Conservation (phyloP, 2,888 invertebrate species). For the Drosophila meridionalis region DNA sequence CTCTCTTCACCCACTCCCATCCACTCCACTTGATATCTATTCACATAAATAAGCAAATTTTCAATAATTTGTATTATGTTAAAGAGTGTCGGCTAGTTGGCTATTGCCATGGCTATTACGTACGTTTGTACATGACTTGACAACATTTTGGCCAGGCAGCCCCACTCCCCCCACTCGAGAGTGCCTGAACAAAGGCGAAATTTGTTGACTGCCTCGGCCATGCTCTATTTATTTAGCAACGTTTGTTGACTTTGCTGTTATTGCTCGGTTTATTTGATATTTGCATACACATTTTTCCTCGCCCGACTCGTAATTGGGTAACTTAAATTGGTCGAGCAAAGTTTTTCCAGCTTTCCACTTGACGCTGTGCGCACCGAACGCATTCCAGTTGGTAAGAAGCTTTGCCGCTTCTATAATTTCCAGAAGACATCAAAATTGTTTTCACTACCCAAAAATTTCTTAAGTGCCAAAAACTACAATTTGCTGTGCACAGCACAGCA, state of each 20-base stretch:
- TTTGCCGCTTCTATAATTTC: constrained; percentile 1
- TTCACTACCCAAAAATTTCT: neutral
- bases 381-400: constrained; percentile 4
- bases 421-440: constrained; percentile 5
- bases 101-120: neutral
- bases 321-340: constrained; percentile 54
- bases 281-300: constrained; percentile 49
- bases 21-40: neutral
- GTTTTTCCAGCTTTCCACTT: constrained; percentile 14
- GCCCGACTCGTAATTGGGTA: constrained; percentile 56
- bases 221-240: constrained; percentile 55
- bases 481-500: neutral
- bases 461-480: constrained; percentile 3
- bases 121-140: neutral
- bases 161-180: too few relatives aligned
- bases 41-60: constrained; percentile 2
- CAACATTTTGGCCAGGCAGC: neutral
- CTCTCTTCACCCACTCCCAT: too few relatives aligned
- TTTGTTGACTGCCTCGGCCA: constrained; percentile 24
- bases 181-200: neutral
- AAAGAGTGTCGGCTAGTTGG: constrained; percentile 26
- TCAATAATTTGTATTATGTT: constrained; percentile 2
- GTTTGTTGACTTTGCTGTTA: constrained; percentile 48
- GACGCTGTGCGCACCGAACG: neutral
- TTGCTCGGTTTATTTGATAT: constrained; percentile 50